Evolutionary conservation across 2,797 vertebrate genomes (phyloP).

Genomic region (Synanceia verrucosa): DNA sequence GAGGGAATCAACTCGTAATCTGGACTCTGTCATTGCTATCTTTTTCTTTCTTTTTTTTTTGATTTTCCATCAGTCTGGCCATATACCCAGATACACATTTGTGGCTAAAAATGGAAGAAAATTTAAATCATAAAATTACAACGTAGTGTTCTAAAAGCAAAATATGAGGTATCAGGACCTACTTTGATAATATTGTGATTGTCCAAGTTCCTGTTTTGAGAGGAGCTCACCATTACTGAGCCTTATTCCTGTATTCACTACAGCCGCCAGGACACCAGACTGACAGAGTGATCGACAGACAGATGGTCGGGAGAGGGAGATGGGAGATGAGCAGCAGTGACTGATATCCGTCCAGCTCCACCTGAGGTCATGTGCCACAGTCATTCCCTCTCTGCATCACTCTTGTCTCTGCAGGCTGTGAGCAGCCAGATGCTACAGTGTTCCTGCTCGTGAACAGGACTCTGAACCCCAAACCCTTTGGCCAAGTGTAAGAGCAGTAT

Average conservation of each 20-base stretch:
- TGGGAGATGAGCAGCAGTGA: slow-evolving; percentile 62
- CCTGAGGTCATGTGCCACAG: slow-evolving; percentile 64
- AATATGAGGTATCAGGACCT: slow-evolving; percentile 1
- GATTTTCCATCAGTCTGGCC: slow-evolving; percentile 14
- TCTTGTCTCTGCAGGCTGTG: slow-evolving; percentile 59
- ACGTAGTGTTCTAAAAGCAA: slow-evolving; percentile 11
- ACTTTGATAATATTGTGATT: slow-evolving; percentile 41
- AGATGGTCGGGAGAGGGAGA: slow-evolving; percentile 16
- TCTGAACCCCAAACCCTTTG: slow-evolving; percentile 64
- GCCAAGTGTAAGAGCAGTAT: slow-evolving; percentile 77
- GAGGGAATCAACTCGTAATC: not conserved
- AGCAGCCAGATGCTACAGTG: slow-evolving; percentile 57
- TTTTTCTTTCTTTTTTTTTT: not conserved
- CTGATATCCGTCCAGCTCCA: slow-evolving; percentile 58
- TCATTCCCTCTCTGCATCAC: slow-evolving; percentile 49
- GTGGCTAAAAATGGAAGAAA: not conserved
- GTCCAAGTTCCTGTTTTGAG: slow-evolving; percentile 31
- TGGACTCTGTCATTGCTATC: not conserved
- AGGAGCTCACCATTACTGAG: slow-evolving; percentile 17
- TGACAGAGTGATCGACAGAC: slow-evolving; percentile 21
- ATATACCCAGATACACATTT: slow-evolving; percentile 1
- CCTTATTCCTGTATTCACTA: not conserved
- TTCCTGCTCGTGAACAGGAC: slow-evolving; percentile 38
- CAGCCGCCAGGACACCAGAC: slow-evolving; percentile 6
- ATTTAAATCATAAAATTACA: slow-evolving; percentile 2